Base-by-base conservation (phyloP, 2,888 invertebrate species). In the Sinopyrophorus schimmeli region DNA sequence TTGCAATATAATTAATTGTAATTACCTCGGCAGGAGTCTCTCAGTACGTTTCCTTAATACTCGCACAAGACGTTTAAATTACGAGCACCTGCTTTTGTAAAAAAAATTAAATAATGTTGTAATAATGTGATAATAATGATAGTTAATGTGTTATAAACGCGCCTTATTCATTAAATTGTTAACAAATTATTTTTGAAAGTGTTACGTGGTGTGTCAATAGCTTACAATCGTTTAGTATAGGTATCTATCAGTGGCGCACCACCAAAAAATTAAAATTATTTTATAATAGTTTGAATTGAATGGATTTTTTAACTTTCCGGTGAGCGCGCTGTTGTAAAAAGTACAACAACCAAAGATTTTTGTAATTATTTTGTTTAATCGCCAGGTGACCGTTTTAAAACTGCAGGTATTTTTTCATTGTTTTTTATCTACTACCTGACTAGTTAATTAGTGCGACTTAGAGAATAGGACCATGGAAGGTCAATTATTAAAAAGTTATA, bases 61-160 rank as follows among this genome's bases (percentile, higher is more conserved):
- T n/a, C n/a, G n/a, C n/a, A n/a, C n/a, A n/a, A 12, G 11, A 3
- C 12, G 14, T 32, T 16, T 30, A 31, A 24, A 42, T 42, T 42
- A 20, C 47, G 43, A 21, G 44, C 56, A 56, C 53, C 56, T 56
- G 56, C 56, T 32, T n/a, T 6, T 20, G 27, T 40, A 51, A 55
- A 54, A 55, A 50, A 39, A 47, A 47, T 48, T 44, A 51, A 53
- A 53, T 54, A 52, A 57, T 49, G 52, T 54, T 41, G 46, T 20
- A 40, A 50, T 54, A 54, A 57, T 54, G 53, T 52, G 57, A 57
- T 57, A 57, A 57, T 57, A 54, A 57, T 54, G 40, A 47, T 52
- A 34, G 50, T 54, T 57, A 57, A 50, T 50, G 47, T 43, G 15
- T 9, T 2, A 3, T 3, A 31, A 18, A 14, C 11, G 35, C 32